Conservation (phyloP, 2,888 invertebrate species). For the Laothoe populi region DNA sequence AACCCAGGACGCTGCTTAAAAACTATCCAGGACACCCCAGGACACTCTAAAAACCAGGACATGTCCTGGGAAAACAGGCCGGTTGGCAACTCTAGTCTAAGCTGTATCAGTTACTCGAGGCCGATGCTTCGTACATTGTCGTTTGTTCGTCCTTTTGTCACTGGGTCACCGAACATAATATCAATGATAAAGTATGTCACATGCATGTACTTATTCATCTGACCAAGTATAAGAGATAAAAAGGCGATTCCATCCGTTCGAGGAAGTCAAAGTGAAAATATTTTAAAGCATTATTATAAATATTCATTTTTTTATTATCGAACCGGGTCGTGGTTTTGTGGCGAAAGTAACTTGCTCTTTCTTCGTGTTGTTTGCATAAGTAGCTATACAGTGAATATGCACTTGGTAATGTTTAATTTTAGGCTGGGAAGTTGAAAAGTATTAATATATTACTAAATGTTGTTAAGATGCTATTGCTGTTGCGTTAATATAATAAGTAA, state of each 20-base stretch:
- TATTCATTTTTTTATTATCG: background rate
- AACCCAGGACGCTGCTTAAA: too few species aligned
- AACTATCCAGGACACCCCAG: too few species aligned
- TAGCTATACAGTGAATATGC: background rate
- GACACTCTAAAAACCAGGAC: too few species aligned
- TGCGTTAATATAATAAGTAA: too few species aligned
- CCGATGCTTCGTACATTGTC: background rate
- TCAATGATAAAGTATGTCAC: background rate
- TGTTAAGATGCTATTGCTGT: too few species aligned
- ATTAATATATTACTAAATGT: too few species aligned
- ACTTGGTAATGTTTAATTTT: background rate
- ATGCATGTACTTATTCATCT: background rate
- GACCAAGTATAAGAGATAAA: background rate
- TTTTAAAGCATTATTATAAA: background rate
- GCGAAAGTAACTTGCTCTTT: background rate
- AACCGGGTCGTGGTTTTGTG: background rate
- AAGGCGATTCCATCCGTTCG: background rate
- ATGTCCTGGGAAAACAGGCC: too few species aligned
- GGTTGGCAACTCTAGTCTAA: too few species aligned
- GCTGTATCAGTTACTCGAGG: background rate
- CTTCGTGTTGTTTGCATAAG: background rate
- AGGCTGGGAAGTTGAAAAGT: too few species aligned
- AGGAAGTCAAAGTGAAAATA: background rate
- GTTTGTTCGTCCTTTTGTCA: background rate
- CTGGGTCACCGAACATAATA: background rate